These are phyloP conservation scores for Drosophila mimetica DNA, from an alignment of 2,888 invertebrate genomes.

Conservation along the genomic window DNA sequence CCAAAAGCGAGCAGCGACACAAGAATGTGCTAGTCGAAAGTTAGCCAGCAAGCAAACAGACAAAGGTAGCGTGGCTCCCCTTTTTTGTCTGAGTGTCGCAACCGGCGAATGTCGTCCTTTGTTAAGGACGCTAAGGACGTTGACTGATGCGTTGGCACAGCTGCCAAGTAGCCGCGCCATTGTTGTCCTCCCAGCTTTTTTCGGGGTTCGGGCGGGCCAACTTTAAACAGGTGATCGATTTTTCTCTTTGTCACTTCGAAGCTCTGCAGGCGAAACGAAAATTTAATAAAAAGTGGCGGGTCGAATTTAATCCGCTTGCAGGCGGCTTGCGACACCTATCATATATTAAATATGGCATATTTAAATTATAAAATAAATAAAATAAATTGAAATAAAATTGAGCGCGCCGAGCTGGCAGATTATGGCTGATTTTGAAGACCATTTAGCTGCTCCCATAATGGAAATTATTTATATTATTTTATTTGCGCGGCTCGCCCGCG, in stretches of 20 bases:
- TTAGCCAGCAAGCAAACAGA: constrained; percentile 65
- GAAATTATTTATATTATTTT: constrained; percentile 24
- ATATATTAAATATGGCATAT: constrained; percentile 36
- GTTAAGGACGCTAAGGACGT: constrained; percentile 74
- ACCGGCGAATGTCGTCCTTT: constrained; percentile 62
- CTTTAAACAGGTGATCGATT: constrained; percentile 78
- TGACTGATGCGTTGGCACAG: constrained; percentile 80
- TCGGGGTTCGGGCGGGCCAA: constrained; percentile 27
- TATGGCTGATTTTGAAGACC: constrained; percentile 39
- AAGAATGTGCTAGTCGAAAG: constrained; percentile 30
- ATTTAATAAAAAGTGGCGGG: constrained; percentile 47
- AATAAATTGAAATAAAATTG: constrained; percentile 27
- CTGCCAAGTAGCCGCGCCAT: constrained; percentile 65
- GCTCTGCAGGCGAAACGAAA: constrained; percentile 11
- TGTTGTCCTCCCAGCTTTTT: constrained; percentile 36
- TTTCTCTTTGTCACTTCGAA: constrained; percentile 42
- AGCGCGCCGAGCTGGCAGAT: constrained; percentile 20
- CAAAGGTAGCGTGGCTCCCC: constrained; percentile 66
- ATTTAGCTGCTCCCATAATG: constrained; percentile 18
- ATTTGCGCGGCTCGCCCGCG: background rate
- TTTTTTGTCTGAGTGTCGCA: constrained; percentile 49
- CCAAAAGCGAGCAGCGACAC: constrained; percentile 50
- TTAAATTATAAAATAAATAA: constrained; percentile 44
- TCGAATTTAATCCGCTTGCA: constrained; percentile 52
- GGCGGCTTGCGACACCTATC: constrained; percentile 47